Evolutionary conservation across 2,888 invertebrate species (phyloP).

Genomic region (Microctonus aethiopoides): DNA sequence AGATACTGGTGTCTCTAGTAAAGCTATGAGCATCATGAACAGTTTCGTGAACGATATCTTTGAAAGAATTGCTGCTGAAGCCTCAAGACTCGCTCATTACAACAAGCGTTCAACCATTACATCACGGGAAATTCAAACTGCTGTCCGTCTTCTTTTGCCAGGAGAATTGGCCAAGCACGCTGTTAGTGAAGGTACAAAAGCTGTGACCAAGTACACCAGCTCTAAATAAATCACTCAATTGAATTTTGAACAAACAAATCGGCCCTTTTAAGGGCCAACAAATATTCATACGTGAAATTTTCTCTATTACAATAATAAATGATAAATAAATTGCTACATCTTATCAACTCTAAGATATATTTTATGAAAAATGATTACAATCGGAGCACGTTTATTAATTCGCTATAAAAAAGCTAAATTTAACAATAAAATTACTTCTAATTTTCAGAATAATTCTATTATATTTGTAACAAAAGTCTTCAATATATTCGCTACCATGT

Average conservation of each 20-base stretch:
- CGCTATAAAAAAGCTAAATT: too few relatives aligned
- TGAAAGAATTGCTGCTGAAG: constrained; percentile 56
- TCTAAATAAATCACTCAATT: constrained; percentile 18
- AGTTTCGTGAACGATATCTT: constrained; percentile 60
- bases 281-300: not conserved
- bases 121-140: constrained; percentile 36
- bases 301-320: not conserved
- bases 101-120: constrained; percentile 42
- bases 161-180: constrained; percentile 33
- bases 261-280: constrained; percentile 29
- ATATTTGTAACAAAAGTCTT: too few relatives aligned
- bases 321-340: not conserved
- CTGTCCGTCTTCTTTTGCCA: constrained; percentile 30
- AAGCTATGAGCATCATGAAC: constrained; percentile 72
- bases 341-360: too few relatives aligned
- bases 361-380: too few relatives aligned
- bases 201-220: constrained; percentile 37
- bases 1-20: constrained; percentile 69
- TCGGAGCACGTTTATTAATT: too few relatives aligned
- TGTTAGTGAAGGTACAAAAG: constrained; percentile 31
- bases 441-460: too few relatives aligned
- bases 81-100: constrained; percentile 53
- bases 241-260: not conserved
- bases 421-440: too few relatives aligned
- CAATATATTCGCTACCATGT: too few relatives aligned